Conservation (phyloP, 2,113 vertebrate species). For the Xiphophorus maculatus region DNA sequence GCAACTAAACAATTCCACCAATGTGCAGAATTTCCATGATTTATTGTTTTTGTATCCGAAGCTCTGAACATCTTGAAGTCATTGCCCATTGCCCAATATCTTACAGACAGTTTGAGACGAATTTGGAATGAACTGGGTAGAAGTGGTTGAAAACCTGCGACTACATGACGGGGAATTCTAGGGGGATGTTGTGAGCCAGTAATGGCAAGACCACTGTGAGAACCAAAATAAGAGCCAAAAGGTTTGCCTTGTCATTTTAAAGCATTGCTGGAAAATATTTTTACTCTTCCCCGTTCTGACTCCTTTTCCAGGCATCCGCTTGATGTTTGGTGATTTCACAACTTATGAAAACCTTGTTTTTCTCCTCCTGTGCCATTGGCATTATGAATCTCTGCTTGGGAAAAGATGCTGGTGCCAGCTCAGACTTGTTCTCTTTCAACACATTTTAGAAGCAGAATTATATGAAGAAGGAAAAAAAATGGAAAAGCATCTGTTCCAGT, state of each 20-base stretch:
- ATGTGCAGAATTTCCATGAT: constrained; percentile 32
- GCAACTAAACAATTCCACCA: constrained; percentile 18
- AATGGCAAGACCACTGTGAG: constrained; percentile 54
- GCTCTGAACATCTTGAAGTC: constrained; percentile 65
- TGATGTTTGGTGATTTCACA: constrained; percentile 13
- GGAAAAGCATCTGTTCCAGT: constrained; percentile 48
- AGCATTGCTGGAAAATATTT: constrained; percentile 20
- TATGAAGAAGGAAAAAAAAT: not conserved
- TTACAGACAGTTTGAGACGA: constrained; percentile 52
- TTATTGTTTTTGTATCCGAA: constrained; percentile 31
- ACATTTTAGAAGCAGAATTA: constrained; percentile 6
- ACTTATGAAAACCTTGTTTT: not conserved
- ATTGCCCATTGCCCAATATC: constrained; percentile 66
- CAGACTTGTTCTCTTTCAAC: constrained; percentile 32
- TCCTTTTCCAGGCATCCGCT: constrained; percentile 19
- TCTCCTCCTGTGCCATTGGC: not conserved
- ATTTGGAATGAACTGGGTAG: constrained; percentile 42
- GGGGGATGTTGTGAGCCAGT: constrained; percentile 66
- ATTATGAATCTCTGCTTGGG: not conserved
- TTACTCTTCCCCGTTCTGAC: not conserved
- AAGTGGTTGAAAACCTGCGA: constrained; percentile 55
- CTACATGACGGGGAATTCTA: constrained; percentile 66
- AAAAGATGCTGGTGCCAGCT: constrained; percentile 1
- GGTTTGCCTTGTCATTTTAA: constrained; percentile 59
- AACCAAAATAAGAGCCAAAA: constrained; percentile 57